phyloP scores from a whole-genome alignment of 1,140 invertebrate species.

The Drosophila busckii region DNA sequence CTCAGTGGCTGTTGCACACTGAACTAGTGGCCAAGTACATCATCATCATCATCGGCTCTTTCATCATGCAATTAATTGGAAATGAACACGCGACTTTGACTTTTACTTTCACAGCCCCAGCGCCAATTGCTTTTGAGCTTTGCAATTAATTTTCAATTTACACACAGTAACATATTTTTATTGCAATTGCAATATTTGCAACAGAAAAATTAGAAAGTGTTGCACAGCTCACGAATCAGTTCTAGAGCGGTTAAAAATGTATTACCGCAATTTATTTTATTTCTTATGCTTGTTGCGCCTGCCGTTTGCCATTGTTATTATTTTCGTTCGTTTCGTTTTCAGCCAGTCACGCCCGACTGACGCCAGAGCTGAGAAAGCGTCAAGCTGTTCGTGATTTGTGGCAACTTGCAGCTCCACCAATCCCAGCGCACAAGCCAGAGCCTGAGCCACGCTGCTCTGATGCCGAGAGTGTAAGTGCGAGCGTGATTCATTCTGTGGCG shows the following conservation, averaged over 20 bases:
- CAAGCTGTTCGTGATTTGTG: slow-evolving; percentile 45
- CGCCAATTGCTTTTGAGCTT: slow-evolving; percentile 8
- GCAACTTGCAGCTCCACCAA: no score
- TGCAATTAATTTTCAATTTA: no score
- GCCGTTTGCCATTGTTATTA: slow-evolving; percentile 23
- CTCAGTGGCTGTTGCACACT: no score
- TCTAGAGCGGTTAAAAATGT: no score
- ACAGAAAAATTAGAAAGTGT: no score
- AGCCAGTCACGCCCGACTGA: slow-evolving; percentile 38
- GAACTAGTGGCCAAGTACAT: no score
- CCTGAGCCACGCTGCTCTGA: neutral
- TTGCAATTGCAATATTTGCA: neutral
- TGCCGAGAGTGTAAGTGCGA: neutral
- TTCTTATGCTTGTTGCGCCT: no score
- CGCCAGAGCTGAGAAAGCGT: slow-evolving; percentile 57
- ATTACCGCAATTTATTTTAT: slow-evolving; percentile 39
- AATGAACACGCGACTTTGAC: slow-evolving; percentile 45
- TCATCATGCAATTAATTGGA: no score
- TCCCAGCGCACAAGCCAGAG: no score
- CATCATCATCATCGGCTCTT: no score
- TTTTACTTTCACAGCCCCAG: slow-evolving; percentile 58
- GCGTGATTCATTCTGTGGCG: slow-evolving; percentile 30
- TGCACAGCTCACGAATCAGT: no score
- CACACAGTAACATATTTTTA: neutral
- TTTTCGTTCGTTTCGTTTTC: slow-evolving; percentile 44